Conservation (phyloP, 2,797 vertebrate species). For the Sebastes trivittatus region DNA sequence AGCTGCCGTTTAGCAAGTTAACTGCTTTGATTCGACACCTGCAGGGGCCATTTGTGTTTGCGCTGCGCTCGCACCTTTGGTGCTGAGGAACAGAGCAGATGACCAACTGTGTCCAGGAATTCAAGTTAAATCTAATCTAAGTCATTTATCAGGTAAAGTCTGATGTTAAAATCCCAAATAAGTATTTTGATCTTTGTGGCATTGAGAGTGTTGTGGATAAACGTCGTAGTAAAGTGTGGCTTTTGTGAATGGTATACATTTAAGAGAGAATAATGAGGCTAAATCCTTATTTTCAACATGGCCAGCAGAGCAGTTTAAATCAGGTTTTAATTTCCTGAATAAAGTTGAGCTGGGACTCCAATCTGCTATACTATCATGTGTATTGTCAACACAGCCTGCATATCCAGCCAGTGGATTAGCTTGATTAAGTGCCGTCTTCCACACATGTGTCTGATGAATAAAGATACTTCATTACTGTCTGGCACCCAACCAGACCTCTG, state of each 20-base stretch:
- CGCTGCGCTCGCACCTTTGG: constrained; percentile 58
- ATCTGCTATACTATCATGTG: constrained; percentile 17
- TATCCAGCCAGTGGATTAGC: constrained; percentile 50
- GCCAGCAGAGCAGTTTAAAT: background rate
- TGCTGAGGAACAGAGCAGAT: constrained; percentile 33
- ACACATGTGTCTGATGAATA: constrained; percentile 67
- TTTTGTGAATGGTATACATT: background rate
- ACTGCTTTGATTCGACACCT: constrained; percentile 81
- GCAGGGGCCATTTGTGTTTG: constrained; percentile 78
- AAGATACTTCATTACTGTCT: constrained; percentile 72
- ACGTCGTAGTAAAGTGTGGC: background rate
- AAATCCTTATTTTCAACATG: background rate
- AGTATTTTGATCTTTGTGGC: background rate
- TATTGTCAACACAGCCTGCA: constrained; percentile 44
- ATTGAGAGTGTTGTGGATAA: background rate
- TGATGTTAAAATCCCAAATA: background rate
- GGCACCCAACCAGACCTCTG: constrained; percentile 52
- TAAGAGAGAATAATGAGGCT: background rate
- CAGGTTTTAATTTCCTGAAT: background rate
- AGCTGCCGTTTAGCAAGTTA: constrained; percentile 68
- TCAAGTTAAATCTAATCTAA: background rate
- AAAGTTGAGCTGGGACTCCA: background rate
- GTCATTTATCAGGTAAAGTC: background rate
- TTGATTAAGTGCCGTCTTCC: constrained; percentile 62
- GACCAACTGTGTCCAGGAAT: background rate